Percentiles rank a stretch among this genome's conserved stretches.
Evolutionary conservation across 2,888 invertebrate species (phyloP).

Genomic region (Ischnus inquisitorius): DNA sequence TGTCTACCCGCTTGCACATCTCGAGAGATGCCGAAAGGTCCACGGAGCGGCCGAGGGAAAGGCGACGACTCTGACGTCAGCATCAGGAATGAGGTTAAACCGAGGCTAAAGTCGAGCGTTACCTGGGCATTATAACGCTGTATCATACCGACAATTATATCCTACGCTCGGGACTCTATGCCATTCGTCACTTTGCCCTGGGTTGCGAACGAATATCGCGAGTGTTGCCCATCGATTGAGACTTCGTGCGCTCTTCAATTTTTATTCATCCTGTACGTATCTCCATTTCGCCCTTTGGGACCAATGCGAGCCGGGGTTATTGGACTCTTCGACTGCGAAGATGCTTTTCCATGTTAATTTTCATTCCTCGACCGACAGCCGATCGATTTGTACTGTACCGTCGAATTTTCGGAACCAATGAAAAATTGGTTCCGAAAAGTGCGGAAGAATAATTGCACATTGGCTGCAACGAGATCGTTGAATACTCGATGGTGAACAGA

Average conservation of each 20-base stretch:
- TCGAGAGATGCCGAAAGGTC: conserved; percentile 80
- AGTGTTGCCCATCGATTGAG: conserved; percentile 29
- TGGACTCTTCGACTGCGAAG: background rate
- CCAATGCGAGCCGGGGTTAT: background rate
- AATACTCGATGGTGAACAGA: background rate
- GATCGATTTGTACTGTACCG: background rate
- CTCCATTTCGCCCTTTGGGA: background rate
- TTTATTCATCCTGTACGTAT: background rate
- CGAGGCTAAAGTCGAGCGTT: conserved; percentile 78
- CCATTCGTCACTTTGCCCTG: conserved; percentile 25
- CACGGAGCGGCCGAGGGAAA: conserved; percentile 78
- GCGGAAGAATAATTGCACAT: background rate
- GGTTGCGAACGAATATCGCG: conserved; percentile 15
- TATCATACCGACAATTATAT: conserved; percentile 45
- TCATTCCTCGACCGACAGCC: background rate
- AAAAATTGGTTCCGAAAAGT: no score
- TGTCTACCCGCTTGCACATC: conserved; percentile 77
- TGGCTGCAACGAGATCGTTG: background rate
- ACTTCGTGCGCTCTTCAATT: conserved; percentile 8
- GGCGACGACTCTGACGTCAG: conserved; percentile 82
- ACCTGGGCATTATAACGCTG: conserved; percentile 57
- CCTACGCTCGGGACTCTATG: conserved; percentile 47
- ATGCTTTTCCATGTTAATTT: background rate
- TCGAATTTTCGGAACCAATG: no score
- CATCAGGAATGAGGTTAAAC: conserved; percentile 82